Percentiles rank a stretch among this genome's conserved stretches.
These are phyloP conservation scores for Percopsis transmontana DNA, from an alignment of 2,113 vertebrate species.

Conservation along the genomic window DNA sequence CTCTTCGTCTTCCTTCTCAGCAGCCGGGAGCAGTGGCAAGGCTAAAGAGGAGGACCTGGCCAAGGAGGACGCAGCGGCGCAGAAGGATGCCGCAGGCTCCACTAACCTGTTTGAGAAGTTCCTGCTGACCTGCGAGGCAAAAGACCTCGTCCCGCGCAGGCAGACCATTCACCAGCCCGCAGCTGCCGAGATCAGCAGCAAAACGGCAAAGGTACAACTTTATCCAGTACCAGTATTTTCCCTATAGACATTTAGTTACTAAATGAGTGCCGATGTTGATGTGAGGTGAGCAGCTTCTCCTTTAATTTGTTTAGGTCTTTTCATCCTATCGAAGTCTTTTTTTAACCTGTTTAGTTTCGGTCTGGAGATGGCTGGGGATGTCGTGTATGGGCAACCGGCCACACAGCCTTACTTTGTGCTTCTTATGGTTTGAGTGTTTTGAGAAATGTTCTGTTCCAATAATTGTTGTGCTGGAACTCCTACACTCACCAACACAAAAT, in stretches of 20 bases:
- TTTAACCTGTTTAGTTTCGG: too few species aligned
- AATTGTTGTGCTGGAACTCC: too few species aligned
- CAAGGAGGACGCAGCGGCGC: slow-evolving; percentile 64
- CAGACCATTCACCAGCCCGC: slow-evolving; percentile 43
- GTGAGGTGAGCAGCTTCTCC: too few species aligned
- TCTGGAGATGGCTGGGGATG: too few species aligned
- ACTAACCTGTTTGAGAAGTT: slow-evolving; percentile 81
- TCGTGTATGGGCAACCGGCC: too few species aligned
- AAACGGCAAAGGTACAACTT: slow-evolving; percentile 68
- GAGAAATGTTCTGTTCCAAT: too few species aligned
- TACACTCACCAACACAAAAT: too few species aligned
- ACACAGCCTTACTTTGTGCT: too few species aligned
- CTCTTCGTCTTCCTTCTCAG: slow-evolving; percentile 49
- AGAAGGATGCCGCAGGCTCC: slow-evolving; percentile 64
- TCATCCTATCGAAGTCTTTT: too few species aligned
- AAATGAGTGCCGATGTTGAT: too few species aligned
- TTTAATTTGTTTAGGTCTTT: too few species aligned
- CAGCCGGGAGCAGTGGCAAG: slow-evolving; percentile 43
- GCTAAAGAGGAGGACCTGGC: slow-evolving; percentile 64
- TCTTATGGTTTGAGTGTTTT: too few species aligned
- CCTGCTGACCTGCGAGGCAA: slow-evolving; percentile 77
- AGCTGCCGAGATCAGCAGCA: slow-evolving; percentile 50
- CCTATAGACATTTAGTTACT: background rate
- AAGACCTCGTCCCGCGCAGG: slow-evolving; percentile 75
- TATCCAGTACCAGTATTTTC: background rate